Evolutionary conservation across 2,888 invertebrate species (phyloP).

Genomic region (Mimumesa dahlbomi): DNA sequence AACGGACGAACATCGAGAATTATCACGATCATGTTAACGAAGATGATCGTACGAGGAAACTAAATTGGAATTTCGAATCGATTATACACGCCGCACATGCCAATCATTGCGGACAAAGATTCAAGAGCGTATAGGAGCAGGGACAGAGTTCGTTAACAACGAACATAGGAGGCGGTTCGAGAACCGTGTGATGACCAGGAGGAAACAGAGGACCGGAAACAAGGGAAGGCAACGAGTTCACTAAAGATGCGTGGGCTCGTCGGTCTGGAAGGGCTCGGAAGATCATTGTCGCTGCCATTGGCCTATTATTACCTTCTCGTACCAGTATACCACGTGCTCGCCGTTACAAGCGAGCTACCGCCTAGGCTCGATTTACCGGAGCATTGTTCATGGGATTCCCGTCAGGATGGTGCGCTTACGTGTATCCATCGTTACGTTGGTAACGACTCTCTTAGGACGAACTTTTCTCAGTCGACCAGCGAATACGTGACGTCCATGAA

Average conservation of each 20-base stretch:
- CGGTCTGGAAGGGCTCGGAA: conserved; percentile 34
- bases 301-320: conserved; percentile 52
- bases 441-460: conserved; percentile 84
- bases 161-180: conserved; percentile 6
- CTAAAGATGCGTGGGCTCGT: conserved; percentile 59
- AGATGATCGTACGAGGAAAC: not conserved
- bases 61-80: not conserved
- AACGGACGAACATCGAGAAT: not conserved
- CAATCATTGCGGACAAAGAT: conserved; percentile 27
- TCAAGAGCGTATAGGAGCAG: no score
- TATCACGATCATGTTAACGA: not conserved
- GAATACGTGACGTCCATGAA: conserved; percentile 79
- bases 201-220: conserved; percentile 42
- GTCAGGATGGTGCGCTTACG: conserved; percentile 80
- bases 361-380: conserved; percentile 90
- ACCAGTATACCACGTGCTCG: conserved; percentile 71
- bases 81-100: conserved; percentile 29
- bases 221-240: conserved; percentile 56
- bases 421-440: conserved; percentile 82
- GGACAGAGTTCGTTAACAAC: no score
- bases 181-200: conserved; percentile 52
- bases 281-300: conserved; percentile 44
- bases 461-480: conserved; percentile 91
- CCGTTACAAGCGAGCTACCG: conserved; percentile 79
- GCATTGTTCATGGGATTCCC: conserved; percentile 87